Evolutionary conservation across 2,888 invertebrate species (phyloP).

Genomic region (Ophioninae sp.): DNA sequence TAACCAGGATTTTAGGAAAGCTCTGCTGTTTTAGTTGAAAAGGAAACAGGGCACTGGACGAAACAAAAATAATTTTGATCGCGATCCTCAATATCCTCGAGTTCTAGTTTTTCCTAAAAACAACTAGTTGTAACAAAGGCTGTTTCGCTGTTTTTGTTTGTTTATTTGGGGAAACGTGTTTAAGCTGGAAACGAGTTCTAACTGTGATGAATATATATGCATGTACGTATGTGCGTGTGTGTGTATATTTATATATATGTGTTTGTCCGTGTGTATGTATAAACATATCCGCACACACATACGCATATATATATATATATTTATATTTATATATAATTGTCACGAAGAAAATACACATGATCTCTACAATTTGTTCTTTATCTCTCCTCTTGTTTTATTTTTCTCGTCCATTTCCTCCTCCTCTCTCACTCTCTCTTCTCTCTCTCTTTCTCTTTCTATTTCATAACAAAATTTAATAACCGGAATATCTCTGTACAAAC

Average conservation of each 20-base stretch:
- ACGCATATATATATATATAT: background rate
- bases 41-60: no score
- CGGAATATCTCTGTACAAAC: constrained; percentile 81
- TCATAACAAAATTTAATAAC: constrained; percentile 81
- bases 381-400: constrained; percentile 54
- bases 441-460: constrained; percentile 65
- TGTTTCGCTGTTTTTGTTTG: no score
- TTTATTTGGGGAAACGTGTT: no score
- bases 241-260: background rate
- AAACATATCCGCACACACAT: constrained; percentile 12
- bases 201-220: background rate
- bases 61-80: no score
- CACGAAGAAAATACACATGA: constrained; percentile 81
- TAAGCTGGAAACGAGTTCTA: constrained; percentile 1
- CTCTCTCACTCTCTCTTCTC: no score
- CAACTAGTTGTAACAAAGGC: no score
- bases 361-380: constrained; percentile 68
- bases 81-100: no score
- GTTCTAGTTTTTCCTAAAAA: no score
- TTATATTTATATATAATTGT: constrained; percentile 70
- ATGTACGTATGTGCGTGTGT: background rate
- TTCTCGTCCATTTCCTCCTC: constrained; percentile 61
- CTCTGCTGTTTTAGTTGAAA: no score
- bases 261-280: background rate
- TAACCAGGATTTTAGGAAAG: no score